Evolutionary conservation across 1,140 invertebrate species (phyloP), one percentile per base, ranked within the genome.

Genomic region (Probaryconus sp.): DNA sequence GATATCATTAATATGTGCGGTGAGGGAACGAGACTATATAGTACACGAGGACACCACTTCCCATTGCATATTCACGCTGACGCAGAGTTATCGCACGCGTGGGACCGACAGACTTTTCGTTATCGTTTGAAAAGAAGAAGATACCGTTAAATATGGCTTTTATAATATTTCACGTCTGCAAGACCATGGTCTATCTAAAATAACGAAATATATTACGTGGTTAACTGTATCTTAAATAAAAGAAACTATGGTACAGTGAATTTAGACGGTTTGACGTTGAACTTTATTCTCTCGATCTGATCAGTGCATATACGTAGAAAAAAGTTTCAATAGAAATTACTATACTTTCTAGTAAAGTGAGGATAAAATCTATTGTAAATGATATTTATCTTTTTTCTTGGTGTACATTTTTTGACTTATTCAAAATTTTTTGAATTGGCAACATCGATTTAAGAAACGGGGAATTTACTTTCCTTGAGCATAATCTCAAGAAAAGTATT

Each of bases 401-500:
- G n/a, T n/a, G n/a, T n/a, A n/a, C n/a, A n/a, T n/a, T n/a, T n/a
- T n/a, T n/a, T n/a, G n/a, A n/a, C n/a, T n/a, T n/a, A n/a, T n/a
- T n/a, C n/a, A n/a, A n/a, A n/a, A n/a, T n/a, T 43, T 50, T 45
- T 4, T 5, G 21, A 60, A 68, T 51, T 60, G 64, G 37, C 28
- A 51, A 38, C 37, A 48, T 45, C 33, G 58, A 56, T 40, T 65
- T 30, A 56, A 58, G 40, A 40, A 56, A 55, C 55, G 6, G 30
- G 18, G 6, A 13, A 14, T 43, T 37, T 42, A 53, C 61, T 73
- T 74, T 72, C 72, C 17, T 68, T 40, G 40, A 69, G 63, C 28
- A n/a, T 71, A 74, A 80, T 76, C 53, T 38, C 35, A 53, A 67
- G 53, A 76, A 78, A 79, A 63, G 38, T 51, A 47, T 56, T 64